phyloP scores from a whole-genome alignment of 2,113 vertebrate genomes.

The Gobio gobio region DNA sequence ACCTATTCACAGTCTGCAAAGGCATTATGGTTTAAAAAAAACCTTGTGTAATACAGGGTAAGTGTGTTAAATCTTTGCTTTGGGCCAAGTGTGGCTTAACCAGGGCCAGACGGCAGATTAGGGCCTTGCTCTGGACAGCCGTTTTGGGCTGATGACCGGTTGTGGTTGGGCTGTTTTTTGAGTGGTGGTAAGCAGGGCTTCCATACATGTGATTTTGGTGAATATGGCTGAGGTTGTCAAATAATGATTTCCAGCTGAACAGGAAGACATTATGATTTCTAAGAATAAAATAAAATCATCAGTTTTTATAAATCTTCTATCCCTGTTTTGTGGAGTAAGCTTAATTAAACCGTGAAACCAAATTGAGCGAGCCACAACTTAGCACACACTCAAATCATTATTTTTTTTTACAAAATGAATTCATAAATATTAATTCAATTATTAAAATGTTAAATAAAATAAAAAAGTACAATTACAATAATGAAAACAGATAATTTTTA shows the following conservation, averaged over 20 bases:
- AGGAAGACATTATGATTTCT: background rate
- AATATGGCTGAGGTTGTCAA: slow-evolving; percentile 1
- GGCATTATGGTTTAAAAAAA: slow-evolving; percentile 39
- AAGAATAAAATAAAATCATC: background rate
- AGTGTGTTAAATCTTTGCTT: slow-evolving; percentile 26
- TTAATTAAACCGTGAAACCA: background rate
- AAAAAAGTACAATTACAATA: no score
- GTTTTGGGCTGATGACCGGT: slow-evolving; percentile 41
- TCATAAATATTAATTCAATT: background rate
- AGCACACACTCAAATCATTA: background rate
- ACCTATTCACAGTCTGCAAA: slow-evolving; percentile 8
- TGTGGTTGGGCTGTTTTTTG: slow-evolving; percentile 31
- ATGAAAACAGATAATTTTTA: no score
- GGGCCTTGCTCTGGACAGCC: slow-evolving; percentile 25
- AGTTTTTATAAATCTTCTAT: background rate
- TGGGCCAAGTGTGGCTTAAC: slow-evolving; percentile 32
- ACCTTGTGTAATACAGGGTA: slow-evolving; percentile 30
- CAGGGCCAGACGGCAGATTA: slow-evolving; percentile 29
- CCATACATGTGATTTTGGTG: slow-evolving; percentile 39
- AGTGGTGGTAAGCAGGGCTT: slow-evolving; percentile 33
- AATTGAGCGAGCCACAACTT: background rate
- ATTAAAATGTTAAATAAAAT: no score
- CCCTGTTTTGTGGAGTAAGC: background rate
- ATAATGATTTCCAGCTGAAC: background rate
- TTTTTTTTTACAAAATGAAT: background rate